Base-by-base conservation (phyloP, 2,888 invertebrate genomes). In the Morpho helenor region DNA sequence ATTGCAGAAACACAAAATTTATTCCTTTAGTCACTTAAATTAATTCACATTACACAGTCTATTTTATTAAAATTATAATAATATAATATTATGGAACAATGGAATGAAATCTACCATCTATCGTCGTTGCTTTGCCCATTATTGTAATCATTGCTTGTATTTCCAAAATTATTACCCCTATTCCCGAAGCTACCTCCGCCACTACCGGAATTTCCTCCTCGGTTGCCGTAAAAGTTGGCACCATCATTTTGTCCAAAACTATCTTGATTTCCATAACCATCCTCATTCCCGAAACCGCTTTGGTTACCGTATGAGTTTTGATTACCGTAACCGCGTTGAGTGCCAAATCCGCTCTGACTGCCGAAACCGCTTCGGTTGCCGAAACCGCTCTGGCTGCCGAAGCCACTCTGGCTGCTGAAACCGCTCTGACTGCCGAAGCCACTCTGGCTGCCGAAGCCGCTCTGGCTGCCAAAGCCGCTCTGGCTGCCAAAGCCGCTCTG, bases 371-470 rank as follows among this genome's bases (percentile, higher is more conserved):
- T 70, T 2, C 65, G 48, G 46, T 68, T 70, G 0, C 71, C 62
- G 8, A 53, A 64, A 6, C 67, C 59, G 2, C 60, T 52, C 9
- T 31, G 9, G n/a, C 42, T 53, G 3, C 50, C 56, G n/a, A 62
- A 70, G 1, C 71, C 69, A 0, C 45, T 3, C 5, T 31, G 62
- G 53, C 45, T 63, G 7, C 70, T 66, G 53, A 68, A 75, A 16
- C 79, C 72, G 3, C 76, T 71, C 47, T 72, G 68, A 46, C 72
- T 68, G 0, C 69, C 66, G 31, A 63, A 74, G 2, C 72, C 70
- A 0, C 75, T 69, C 23, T 61, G 57, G 43, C 68, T 68, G 0
- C 72, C 66, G 6, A 50, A 63, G 1, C 59, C 56, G 31, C 31
- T 31, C 31, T 31, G 31, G 31, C 31, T 31, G 5, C 31, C 31